Percentiles rank a stretch among this genome's conserved stretches.
phyloP scores from a whole-genome alignment of 2,113 vertebrate genomes.

The Daphoenositta chrysoptera region DNA sequence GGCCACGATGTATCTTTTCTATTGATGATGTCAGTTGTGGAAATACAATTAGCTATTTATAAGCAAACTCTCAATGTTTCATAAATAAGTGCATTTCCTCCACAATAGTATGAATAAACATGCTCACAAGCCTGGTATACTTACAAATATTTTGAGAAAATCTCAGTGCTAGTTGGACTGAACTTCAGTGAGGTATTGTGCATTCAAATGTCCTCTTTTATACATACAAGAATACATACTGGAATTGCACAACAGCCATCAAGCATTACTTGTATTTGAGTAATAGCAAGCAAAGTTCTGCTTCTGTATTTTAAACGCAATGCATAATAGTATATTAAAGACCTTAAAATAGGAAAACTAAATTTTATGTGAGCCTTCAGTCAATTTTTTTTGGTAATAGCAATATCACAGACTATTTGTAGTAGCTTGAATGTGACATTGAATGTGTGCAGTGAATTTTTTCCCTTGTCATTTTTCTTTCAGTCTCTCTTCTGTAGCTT shows the following conservation, averaged over 20 bases:
- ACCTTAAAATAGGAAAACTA: slow-evolving; percentile 2
- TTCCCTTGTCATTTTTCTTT: background rate
- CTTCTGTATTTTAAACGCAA: slow-evolving; percentile 1
- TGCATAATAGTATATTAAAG: background rate
- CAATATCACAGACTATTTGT: background rate
- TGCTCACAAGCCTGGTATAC: background rate
- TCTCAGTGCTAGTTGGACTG: background rate
- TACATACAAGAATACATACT: background rate
- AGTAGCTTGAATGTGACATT: background rate
- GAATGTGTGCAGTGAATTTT: background rate
- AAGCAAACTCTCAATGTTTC: background rate
- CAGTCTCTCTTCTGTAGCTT: background rate
- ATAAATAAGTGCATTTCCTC: background rate
- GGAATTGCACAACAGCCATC: background rate
- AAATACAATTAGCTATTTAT: background rate
- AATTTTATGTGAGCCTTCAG: slow-evolving; percentile 33
- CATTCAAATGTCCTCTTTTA: background rate
- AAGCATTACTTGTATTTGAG: slow-evolving; percentile 17
- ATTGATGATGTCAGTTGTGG: background rate
- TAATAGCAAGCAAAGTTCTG: slow-evolving; percentile 15
- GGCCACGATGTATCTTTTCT: background rate
- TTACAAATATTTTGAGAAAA: background rate
- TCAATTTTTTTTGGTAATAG: background rate
- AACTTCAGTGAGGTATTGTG: background rate
- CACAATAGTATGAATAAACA: background rate